A percentile compares a stretch with the other conserved stretches of the same genome.
phyloP scores from a whole-genome alignment of 2,113 vertebrate species.

The Cryptoleucopteryx plumbea region DNA sequence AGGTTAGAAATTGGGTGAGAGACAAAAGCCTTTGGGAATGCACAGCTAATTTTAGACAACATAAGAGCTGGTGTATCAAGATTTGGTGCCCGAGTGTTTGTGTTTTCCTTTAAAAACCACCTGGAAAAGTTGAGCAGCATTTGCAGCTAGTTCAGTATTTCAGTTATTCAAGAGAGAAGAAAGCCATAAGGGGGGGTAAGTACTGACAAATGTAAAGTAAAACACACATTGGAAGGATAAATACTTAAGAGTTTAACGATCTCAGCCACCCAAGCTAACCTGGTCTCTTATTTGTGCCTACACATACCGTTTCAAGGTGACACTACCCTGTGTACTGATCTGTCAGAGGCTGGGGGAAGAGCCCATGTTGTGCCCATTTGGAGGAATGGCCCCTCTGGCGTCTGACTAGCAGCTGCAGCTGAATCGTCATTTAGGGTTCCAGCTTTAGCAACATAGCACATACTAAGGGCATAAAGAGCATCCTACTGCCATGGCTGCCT shows the following conservation, averaged over 20 bases:
- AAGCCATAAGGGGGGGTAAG: neutral
- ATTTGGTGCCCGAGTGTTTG: neutral
- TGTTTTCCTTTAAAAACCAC: neutral
- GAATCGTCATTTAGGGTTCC: accelerated
- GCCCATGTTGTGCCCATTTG: no score
- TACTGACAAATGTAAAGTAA: neutral
- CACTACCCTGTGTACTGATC: accelerated
- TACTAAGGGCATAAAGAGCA: neutral
- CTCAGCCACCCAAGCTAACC: neutral
- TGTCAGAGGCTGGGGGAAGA: neutral
- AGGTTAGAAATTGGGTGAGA: neutral
- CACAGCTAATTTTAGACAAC: neutral
- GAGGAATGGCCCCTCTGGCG: neutral
- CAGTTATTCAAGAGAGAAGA: neutral
- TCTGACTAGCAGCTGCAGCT: neutral
- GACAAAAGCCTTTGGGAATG: neutral
- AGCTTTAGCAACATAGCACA: neutral
- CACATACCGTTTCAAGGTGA: accelerated
- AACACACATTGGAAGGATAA: neutral
- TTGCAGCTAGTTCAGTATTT: neutral
- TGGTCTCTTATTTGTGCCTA: neutral
- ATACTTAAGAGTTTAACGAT: neutral
- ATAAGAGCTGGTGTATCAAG: neutral
- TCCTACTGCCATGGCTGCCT: neutral
- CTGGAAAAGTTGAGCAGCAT: no score